Evolutionary conservation across 2,888 invertebrate species (phyloP).

Genomic region (Theretra japonica): DNA sequence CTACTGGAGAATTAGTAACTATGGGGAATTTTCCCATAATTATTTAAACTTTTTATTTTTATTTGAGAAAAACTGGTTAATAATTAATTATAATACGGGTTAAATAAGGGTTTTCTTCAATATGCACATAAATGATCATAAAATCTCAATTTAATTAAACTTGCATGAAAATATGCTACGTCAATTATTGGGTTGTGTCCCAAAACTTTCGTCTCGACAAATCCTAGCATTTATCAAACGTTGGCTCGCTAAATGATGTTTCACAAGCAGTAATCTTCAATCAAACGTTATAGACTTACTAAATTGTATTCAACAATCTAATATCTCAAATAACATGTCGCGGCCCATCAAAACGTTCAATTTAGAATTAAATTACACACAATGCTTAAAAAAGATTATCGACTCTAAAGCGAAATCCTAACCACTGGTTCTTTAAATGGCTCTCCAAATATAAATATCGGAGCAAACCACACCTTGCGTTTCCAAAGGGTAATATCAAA

Average conservation of each 20-base stretch:
- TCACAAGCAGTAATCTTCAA: neutral
- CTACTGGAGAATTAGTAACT: neutral
- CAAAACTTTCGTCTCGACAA: neutral
- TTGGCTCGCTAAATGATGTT: neutral
- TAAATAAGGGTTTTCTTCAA: too few relatives aligned
- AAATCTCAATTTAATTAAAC: too few relatives aligned
- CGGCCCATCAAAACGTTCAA: slow-evolving; percentile 35
- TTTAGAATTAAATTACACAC: slow-evolving; percentile 67
- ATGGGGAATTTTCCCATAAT: neutral
- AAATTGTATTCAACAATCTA: slow-evolving; percentile 36
- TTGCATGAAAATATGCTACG: too few relatives aligned
- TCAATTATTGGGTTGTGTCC: too few relatives aligned
- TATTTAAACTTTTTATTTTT: too few relatives aligned
- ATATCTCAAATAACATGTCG: slow-evolving; percentile 52
- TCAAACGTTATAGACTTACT: slow-evolving; percentile 29
- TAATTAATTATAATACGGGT: neutral
- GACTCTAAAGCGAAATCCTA: slow-evolving; percentile 70
- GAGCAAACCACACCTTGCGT: slow-evolving; percentile 82
- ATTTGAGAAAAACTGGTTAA: too few relatives aligned
- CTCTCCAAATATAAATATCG: slow-evolving; percentile 78
- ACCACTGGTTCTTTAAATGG: slow-evolving; percentile 76
- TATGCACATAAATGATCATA: too few relatives aligned
- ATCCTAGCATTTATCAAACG: neutral
- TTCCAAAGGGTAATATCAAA: slow-evolving; percentile 84
- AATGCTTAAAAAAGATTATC: slow-evolving; percentile 68